phyloP scores from a whole-genome alignment of 1,140 invertebrate species.

The Achatina immaculata region DNA sequence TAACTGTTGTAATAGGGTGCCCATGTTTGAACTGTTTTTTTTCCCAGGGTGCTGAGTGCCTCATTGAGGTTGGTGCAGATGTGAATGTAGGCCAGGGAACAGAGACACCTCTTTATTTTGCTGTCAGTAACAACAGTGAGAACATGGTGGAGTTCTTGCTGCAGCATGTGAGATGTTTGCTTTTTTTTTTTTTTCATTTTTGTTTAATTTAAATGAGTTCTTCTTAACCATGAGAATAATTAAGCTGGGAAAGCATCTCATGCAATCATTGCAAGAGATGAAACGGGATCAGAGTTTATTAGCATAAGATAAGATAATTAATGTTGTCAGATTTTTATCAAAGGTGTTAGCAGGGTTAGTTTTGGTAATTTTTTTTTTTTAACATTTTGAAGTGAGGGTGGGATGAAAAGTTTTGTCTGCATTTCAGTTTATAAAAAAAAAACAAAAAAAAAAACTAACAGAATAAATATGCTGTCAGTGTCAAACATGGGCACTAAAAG shows the following conservation, averaged over 20 bases:
- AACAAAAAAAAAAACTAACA: too few species aligned
- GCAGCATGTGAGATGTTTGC: conserved; percentile 45
- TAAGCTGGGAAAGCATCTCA: conserved; percentile 3
- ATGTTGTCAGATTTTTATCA: too few species aligned
- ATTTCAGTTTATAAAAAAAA: too few species aligned
- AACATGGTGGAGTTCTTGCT: conserved; percentile 55
- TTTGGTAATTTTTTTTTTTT: too few species aligned
- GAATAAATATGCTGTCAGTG: too few species aligned
- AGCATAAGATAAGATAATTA: too few species aligned
- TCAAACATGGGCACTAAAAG: too few species aligned
- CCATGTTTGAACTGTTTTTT: background rate
- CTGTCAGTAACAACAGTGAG: conserved; percentile 51
- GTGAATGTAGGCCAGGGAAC: conserved; percentile 51
- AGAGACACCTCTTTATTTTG: conserved; percentile 55
- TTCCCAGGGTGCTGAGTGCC: conserved; percentile 57
- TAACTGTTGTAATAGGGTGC: background rate
- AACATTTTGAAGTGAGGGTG: too few species aligned
- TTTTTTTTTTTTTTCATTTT: too few species aligned
- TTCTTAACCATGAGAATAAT: background rate
- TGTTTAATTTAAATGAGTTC: background rate
- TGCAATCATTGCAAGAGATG: background rate
- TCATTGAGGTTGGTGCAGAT: conserved; percentile 60
- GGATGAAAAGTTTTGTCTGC: too few species aligned
- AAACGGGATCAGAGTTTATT: too few species aligned
- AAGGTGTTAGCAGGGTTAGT: too few species aligned